Percentiles rank a stretch among this genome's conserved stretches.
Evolutionary conservation across 2,113 vertebrate genomes (phyloP).

Genomic region (Thermophis baileyi): DNA sequence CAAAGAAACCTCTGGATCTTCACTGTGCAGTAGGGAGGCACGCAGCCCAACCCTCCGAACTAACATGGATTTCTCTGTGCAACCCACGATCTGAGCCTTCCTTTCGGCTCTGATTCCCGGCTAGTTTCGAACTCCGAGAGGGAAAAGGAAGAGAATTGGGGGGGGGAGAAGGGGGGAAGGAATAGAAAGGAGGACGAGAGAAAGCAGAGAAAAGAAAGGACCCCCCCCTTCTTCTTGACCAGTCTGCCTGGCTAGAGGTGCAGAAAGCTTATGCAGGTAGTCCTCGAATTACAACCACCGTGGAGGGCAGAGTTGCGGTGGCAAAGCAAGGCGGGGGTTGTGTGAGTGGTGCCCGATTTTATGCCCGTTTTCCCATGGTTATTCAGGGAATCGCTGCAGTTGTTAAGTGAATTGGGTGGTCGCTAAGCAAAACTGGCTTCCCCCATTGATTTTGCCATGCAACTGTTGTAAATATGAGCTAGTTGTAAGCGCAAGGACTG

Average conservation of each 20-base stretch:
- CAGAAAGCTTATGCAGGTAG: conserved; percentile 77
- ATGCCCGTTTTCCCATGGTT: too few relatives aligned
- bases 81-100: neutral
- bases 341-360: too few relatives aligned
- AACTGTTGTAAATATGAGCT: too few relatives aligned
- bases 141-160: neutral
- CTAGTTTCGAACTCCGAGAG: neutral
- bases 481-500: too few relatives aligned
- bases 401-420: too few relatives aligned
- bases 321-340: too few relatives aligned
- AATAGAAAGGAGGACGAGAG: conserved; percentile 40
- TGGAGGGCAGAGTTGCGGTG: too few relatives aligned
- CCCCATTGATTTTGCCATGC: too few relatives aligned
- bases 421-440: too few relatives aligned
- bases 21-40: neutral
- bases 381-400: too few relatives aligned
- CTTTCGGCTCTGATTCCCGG: neutral
- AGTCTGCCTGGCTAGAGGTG: conserved; percentile 65
- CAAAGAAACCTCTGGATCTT: neutral
- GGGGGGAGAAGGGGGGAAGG: conserved; percentile 49
- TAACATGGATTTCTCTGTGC: neutral
- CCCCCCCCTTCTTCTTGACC: accelerated
- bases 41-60: neutral
- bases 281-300: too few relatives aligned
- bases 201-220: neutral